Evolutionary conservation across 2,797 vertebrate genomes (phyloP).

Genomic region (Sitta carolinensis): DNA sequence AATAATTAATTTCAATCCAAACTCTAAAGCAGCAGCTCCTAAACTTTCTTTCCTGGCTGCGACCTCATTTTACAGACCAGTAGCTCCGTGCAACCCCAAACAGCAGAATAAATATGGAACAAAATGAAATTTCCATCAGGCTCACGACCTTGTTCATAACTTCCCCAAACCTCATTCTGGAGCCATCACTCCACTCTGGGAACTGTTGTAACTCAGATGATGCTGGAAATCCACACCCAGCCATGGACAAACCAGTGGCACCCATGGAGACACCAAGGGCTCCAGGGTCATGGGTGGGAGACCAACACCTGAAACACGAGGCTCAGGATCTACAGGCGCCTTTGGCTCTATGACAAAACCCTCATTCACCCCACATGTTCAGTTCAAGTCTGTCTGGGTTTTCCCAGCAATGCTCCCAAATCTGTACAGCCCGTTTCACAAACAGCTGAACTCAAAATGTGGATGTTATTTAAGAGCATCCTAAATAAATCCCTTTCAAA

Average conservation of each 20-base stretch:
- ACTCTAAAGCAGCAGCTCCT: constrained; percentile 9
- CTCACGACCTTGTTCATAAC: neutral
- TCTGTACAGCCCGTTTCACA: neutral
- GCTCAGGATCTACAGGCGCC: neutral
- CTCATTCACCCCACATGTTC: fast-evolving
- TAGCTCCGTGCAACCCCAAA: neutral
- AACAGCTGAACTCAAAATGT: neutral
- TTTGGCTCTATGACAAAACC: neutral
- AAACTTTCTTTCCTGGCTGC: neutral
- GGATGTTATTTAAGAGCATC: neutral
- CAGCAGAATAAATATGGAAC: constrained; percentile 22
- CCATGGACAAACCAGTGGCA: fast-evolving
- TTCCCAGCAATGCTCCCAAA: neutral
- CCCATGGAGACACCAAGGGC: fast-evolving
- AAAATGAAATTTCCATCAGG: constrained; percentile 39
- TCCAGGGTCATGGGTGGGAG: neutral
- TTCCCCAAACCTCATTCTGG: neutral
- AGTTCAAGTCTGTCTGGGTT: fast-evolving
- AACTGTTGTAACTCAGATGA: neutral
- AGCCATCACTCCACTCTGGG: constrained; percentile 2
- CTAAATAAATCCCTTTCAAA: constrained; percentile 15
- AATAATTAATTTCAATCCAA: constrained; percentile 48
- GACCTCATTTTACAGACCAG: constrained; percentile 59
- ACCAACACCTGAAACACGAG: neutral
- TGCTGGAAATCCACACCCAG: neutral